A percentile compares a stretch with the other conserved stretches of the same genome.
phyloP scores from a whole-genome alignment of 1,140 invertebrate species.

The Drosophila eugracilis region DNA sequence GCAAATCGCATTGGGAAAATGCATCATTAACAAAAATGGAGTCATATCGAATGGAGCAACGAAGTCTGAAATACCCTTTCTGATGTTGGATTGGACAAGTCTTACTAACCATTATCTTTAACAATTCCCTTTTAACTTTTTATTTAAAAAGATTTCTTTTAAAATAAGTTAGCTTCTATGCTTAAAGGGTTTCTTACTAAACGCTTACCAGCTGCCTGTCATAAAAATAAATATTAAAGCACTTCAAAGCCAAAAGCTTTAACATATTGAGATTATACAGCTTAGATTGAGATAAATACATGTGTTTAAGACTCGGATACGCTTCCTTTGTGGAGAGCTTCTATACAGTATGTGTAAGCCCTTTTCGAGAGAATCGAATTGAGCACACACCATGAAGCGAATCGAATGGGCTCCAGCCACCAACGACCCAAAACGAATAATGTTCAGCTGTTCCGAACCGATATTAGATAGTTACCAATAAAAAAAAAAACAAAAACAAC shows the following conservation, averaged over 20 bases:
- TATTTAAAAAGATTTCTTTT: too few species aligned
- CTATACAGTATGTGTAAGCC: neutral
- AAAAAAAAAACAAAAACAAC: neutral
- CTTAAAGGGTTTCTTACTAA: too few species aligned
- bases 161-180: too few species aligned
- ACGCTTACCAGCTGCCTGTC: neutral
- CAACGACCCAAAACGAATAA: conserved; percentile 39
- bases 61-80: conserved; percentile 9
- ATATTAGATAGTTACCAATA: conserved; percentile 36
- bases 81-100: too few species aligned
- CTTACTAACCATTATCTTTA: too few species aligned
- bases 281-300: neutral
- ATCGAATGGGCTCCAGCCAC: conserved; percentile 16
- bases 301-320: neutral
- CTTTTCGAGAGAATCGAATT: neutral
- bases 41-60: neutral
- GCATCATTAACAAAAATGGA: conserved; percentile 34
- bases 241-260: neutral
- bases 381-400: conserved; percentile 35
- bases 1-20: conserved; percentile 33
- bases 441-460: conserved; percentile 20
- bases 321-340: neutral
- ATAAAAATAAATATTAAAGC: conserved; percentile 6
- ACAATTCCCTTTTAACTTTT: too few species aligned
- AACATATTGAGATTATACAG: conserved; percentile 1